Conservation (phyloP, 2,113 vertebrate genomes). For the Asarcornis scutulata region DNA sequence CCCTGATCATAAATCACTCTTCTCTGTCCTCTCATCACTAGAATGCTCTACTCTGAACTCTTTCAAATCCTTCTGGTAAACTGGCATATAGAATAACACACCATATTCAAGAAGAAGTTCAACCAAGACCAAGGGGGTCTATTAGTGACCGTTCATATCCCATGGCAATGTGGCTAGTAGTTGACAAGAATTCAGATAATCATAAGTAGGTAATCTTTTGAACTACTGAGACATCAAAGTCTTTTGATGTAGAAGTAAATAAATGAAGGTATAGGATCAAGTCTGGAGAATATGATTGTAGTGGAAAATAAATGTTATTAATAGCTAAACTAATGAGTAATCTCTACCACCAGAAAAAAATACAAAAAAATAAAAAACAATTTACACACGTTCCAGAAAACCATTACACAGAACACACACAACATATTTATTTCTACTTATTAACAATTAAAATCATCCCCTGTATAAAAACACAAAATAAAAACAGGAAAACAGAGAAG, state of each 20-base stretch:
- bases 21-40: neutral
- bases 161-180: neutral
- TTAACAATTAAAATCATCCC: conserved; percentile 24
- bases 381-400: neutral
- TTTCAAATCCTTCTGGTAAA: neutral
- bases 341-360: neutral
- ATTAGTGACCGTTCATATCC: fast-evolving
- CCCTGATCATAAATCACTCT: neutral
- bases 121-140: neutral
- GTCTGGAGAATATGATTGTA: neutral
- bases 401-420: neutral
- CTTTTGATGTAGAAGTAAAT: neutral
- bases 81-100: neutral
- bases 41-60: neutral
- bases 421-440: conserved; percentile 37
- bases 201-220: neutral
- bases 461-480: neutral
- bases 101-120: neutral
- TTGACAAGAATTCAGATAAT: neutral
- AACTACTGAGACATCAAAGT: neutral
- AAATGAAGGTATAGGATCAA: neutral
- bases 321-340: neutral
- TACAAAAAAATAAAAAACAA: neutral
- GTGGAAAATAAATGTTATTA: neutral
- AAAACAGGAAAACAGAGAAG: neutral